A percentile compares a stretch with the other conserved stretches of the same genome.
phyloP scores from a whole-genome alignment of 2,113 vertebrate genomes.

The Tursiops truncatus region DNA sequence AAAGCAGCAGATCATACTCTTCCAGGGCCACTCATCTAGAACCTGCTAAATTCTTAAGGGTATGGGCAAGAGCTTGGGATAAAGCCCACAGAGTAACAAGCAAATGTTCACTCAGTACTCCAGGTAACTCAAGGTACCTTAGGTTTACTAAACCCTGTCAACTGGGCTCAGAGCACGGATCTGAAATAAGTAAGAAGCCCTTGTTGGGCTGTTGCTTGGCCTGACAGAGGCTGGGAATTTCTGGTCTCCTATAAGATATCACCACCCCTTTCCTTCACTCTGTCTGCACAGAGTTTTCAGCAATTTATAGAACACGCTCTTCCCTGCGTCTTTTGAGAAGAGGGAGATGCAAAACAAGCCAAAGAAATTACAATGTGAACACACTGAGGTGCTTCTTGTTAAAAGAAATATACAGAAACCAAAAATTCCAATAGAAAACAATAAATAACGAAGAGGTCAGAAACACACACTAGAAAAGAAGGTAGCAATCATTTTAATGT shows the following conservation, averaged over 20 bases:
- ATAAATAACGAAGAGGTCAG: background rate
- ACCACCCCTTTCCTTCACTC: background rate
- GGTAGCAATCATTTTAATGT: background rate
- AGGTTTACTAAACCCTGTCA: background rate
- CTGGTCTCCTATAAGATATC: background rate
- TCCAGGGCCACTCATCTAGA: background rate
- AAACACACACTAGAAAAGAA: background rate
- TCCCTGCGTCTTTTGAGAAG: background rate
- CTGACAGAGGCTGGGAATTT: background rate
- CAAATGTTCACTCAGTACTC: background rate
- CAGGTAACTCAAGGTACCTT: accelerated
- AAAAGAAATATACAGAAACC: background rate
- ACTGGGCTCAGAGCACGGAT: background rate
- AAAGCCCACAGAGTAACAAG: background rate
- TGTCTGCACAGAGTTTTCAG: background rate
- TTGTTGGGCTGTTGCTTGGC: accelerated
- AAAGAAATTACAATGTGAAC: background rate
- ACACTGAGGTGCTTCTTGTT: background rate
- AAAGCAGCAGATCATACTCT: background rate
- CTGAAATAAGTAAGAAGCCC: background rate
- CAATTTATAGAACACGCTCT: background rate
- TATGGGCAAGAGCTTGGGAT: background rate
- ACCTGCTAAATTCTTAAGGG: background rate
- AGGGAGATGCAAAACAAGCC: background rate
- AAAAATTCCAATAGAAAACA: background rate